A percentile compares a stretch with the other conserved stretches of the same genome.
Evolutionary conservation across 2,113 vertebrate species (phyloP).

Genomic region (Capreolus pygargus): DNA sequence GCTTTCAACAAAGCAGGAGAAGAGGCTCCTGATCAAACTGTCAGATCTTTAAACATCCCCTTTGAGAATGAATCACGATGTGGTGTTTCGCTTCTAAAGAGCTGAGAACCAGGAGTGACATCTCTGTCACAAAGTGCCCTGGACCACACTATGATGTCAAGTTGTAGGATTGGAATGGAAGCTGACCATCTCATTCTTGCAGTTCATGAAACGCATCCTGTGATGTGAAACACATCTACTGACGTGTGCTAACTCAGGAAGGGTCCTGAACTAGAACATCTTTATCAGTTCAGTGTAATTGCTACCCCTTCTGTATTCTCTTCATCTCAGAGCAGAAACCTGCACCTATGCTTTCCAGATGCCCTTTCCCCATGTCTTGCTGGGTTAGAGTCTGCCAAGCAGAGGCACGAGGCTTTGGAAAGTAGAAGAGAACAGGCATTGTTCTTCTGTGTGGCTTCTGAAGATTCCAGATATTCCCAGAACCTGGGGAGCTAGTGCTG

Average conservation of each 20-base stretch:
- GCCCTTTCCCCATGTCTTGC: fast-evolving
- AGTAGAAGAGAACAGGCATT: too few species aligned
- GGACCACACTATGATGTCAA: fast-evolving
- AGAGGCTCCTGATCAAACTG: background rate
- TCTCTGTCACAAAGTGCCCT: fast-evolving
- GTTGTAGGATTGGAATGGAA: fast-evolving
- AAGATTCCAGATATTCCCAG: background rate
- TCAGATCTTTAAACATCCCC: background rate
- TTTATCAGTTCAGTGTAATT: fast-evolving
- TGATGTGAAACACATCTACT: background rate
- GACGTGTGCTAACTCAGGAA: fast-evolving
- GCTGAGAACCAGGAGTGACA: fast-evolving
- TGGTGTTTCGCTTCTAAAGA: background rate
- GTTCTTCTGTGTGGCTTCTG: background rate
- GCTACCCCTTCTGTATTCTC: background rate
- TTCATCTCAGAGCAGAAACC: too few species aligned
- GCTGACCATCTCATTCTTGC: fast-evolving
- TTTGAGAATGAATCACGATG: fast-evolving
- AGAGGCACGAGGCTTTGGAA: background rate
- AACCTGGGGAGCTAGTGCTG: too few species aligned
- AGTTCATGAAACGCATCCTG: fast-evolving
- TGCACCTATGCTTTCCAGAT: fast-evolving
- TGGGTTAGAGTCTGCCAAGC: background rate
- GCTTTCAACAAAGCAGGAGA: background rate
- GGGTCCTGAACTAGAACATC: fast-evolving